Percentiles rank a stretch among this genome's conserved stretches.
Conservation (phyloP, 2,113 vertebrate species). For the Gopherus evgoodei region DNA sequence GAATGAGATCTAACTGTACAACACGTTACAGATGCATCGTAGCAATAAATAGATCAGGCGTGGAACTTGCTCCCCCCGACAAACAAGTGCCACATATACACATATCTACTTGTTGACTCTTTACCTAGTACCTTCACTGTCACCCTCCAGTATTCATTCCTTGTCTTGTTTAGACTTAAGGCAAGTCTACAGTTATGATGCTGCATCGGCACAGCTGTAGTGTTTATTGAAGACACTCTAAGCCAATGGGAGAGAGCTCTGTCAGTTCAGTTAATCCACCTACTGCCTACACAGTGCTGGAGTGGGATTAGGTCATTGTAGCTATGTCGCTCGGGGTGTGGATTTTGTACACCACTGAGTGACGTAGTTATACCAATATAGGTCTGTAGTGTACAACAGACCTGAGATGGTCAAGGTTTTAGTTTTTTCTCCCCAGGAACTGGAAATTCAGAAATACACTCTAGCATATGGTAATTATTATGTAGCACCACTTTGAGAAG, state of each 20-base stretch:
- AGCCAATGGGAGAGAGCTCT: too few relatives aligned
- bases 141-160: too few relatives aligned
- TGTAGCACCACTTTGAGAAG: neutral
- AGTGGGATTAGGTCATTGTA: neutral
- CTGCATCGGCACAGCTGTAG: too few relatives aligned
- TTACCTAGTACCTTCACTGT: too few relatives aligned
- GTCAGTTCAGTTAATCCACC: neutral
- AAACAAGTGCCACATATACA: too few relatives aligned
- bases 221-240: neutral
- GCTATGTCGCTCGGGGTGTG: neutral
- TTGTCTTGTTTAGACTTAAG: too few relatives aligned
- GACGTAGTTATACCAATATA: neutral
- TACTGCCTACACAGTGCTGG: neutral
- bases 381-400: neutral
- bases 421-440: neutral
- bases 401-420: neutral
- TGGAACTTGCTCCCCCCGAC: too few relatives aligned
- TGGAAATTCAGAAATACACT: neutral
- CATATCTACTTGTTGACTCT: too few relatives aligned
- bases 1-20: conserved; percentile 29
- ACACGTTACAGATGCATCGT: neutral
- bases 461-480: neutral
- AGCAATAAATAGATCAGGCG: neutral
- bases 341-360: neutral
- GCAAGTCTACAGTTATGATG: too few relatives aligned